A percentile compares a stretch with the other conserved stretches of the same genome.
Evolutionary conservation across 2,888 invertebrate species (phyloP).

Genomic region (Pandemis cinnamomeana): DNA sequence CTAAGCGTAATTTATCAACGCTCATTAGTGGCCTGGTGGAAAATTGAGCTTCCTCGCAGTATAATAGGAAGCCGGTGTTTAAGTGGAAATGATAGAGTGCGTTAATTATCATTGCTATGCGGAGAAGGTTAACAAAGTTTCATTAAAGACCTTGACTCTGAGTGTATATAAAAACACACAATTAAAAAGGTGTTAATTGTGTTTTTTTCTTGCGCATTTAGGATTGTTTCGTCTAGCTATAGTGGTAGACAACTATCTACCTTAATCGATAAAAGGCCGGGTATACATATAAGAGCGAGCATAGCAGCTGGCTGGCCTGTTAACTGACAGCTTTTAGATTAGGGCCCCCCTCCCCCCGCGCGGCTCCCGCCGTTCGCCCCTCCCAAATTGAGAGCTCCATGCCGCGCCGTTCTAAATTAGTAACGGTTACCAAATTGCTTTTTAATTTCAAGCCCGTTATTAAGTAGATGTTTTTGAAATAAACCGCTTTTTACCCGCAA

Average conservation of each 20-base stretch:
- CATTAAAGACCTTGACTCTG: neutral
- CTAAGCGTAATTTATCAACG: conserved; percentile 63
- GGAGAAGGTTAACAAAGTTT: conserved; percentile 29
- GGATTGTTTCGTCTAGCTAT: neutral
- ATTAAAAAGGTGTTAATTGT: neutral
- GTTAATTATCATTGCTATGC: conserved; percentile 67
- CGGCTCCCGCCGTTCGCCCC: conserved; percentile 58
- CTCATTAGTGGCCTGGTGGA: conserved; percentile 65
- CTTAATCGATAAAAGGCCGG: conserved; percentile 59
- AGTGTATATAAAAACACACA: neutral
- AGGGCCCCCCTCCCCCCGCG: conserved; percentile 64
- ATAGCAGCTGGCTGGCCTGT: conserved; percentile 72
- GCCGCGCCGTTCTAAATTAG: conserved; percentile 78
- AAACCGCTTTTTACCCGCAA: conserved; percentile 35
- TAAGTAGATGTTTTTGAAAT: conserved; percentile 63
- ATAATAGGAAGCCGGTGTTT: conserved; percentile 51
- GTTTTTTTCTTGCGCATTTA: neutral
- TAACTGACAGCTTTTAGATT: conserved; percentile 83
- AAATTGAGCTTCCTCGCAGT: conserved; percentile 56
- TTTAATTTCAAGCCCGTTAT: conserved; percentile 80
- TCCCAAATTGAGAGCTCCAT: conserved; percentile 77
- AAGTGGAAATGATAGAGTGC: conserved; percentile 68
- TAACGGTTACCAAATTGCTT: conserved; percentile 83
- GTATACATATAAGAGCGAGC: conserved; percentile 58
- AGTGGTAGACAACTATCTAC: conserved; percentile 19